These are phyloP conservation scores for Cryptus armator DNA, from an alignment of 2,888 invertebrate species.

Conservation along the genomic window DNA sequence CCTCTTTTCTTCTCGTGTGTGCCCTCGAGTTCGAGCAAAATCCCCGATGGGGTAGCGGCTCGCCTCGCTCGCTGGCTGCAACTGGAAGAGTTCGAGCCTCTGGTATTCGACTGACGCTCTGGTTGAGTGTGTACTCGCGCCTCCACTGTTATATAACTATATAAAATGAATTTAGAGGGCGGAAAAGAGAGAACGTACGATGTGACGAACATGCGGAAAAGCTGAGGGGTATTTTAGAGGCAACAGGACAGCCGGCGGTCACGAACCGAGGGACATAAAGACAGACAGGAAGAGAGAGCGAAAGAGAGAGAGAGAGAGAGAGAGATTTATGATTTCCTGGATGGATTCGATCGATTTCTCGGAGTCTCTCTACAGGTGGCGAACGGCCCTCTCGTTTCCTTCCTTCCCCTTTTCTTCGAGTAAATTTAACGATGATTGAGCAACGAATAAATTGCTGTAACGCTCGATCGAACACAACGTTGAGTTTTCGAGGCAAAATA, in stretches of 20 bases:
- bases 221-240: slow-evolving; percentile 31
- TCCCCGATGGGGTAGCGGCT: slow-evolving; percentile 41
- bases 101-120: slow-evolving; percentile 46
- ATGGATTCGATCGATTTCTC: slow-evolving; percentile 31
- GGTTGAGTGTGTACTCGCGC: slow-evolving; percentile 41
- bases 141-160: background rate
- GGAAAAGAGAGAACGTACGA: background rate
- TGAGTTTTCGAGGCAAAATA: slow-evolving; percentile 22
- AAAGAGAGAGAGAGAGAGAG: background rate
- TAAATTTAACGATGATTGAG: slow-evolving; percentile 36
- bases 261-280: background rate
- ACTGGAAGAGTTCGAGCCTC: slow-evolving; percentile 8
- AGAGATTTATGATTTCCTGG: slow-evolving; percentile 57
- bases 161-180: background rate
- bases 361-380: slow-evolving; percentile 55
- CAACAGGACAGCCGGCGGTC: slow-evolving; percentile 26
- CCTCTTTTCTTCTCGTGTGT: slow-evolving; percentile 13
- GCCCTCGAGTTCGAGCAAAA: slow-evolving; percentile 28
- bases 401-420: slow-evolving; percentile 8
- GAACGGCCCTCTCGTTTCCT: slow-evolving; percentile 5
- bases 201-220: slow-evolving; percentile 36
- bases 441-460: slow-evolving; percentile 22
- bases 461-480: slow-evolving; percentile 14
- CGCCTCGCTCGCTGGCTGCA: slow-evolving; percentile 29
- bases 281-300: background rate